Evolutionary conservation across 2,888 invertebrate species (phyloP), one percentile per base, ranked within the genome.

Genomic region (Panzeria rudis): DNA sequence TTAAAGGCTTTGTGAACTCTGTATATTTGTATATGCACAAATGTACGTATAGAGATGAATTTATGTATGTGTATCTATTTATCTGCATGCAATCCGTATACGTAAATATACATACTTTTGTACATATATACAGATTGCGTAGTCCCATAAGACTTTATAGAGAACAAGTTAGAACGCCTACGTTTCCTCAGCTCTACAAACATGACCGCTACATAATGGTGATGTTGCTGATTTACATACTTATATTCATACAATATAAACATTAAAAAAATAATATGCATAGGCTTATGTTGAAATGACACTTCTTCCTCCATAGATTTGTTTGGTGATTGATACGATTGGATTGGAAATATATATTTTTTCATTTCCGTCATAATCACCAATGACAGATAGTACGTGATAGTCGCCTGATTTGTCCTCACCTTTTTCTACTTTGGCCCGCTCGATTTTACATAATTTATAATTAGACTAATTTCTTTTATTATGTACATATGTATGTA

Each of bases 111-210:
- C 7, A 17, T 9, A 17, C 50, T 4, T 47, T 17, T n/a, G n/a
- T n/a, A n/a, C 7, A 47, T 47, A 50, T 17, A 35, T 35, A 54
- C 20, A 76, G 29, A 61, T 56, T 82, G 44, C 66, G 17, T 66
- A 56, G 59, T 61, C 35, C 50, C 50, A 15, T 20, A n/a, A 64
- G 72, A 50, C 72, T 75, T 29, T 29, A 23, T 50, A 50, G 54
- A 82, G 77, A 84, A 87, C 87, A 68, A 86, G 87, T 87, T 87
- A 64, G 81, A 84, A 87, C 87, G 86, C 87, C 87, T 86, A 87
- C 87, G 77, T 71, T 71, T 71, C 69, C 56, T 44, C 32, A 41
- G 66, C 47, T 41, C 61, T 25, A 69, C 62, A 72, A 80, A 61
- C 56, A 64, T 50, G 68, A 84, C 50, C 73, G 56, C 11, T 64